A percentile compares a stretch with the other conserved stretches of the same genome.
phyloP scores from a whole-genome alignment of 1,140 invertebrate genomes.

The Mamestra configurata region DNA sequence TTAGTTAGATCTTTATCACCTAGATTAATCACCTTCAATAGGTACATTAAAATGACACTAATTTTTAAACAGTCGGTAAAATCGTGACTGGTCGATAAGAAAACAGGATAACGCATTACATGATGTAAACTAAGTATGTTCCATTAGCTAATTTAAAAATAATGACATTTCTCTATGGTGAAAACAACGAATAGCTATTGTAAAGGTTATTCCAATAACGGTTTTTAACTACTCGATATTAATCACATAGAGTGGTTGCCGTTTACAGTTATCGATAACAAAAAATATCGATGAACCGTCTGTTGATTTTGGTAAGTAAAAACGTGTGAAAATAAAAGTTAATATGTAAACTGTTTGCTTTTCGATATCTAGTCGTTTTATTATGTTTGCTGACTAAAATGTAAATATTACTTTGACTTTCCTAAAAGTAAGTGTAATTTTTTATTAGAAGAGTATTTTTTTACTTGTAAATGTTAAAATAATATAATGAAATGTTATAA shows the following conservation, averaged over 20 bases:
- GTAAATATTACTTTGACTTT: constrained; percentile 10
- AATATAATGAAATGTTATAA: no score
- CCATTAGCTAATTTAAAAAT: constrained; percentile 21
- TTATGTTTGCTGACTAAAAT: not conserved
- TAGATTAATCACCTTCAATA: not conserved
- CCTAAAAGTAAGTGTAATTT: not conserved
- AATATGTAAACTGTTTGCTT: not conserved
- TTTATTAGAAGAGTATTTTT: no score
- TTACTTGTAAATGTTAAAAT: no score
- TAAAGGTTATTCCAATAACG: constrained; percentile 44
- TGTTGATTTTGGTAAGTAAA: not conserved
- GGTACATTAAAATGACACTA: constrained; percentile 11
- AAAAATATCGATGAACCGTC: constrained; percentile 4
- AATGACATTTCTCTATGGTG: constrained; percentile 2
- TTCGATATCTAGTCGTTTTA: not conserved
- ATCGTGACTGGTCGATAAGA: constrained; percentile 18
- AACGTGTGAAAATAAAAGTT: not conserved
- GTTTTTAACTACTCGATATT: constrained; percentile 38
- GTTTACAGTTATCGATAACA: constrained; percentile 33
- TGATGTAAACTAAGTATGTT: constrained; percentile 16
- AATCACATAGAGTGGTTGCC: constrained; percentile 44
- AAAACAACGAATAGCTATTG: constrained; percentile 6
- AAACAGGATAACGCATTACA: constrained; percentile 30
- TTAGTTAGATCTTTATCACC: not conserved
- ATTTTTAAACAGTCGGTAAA: not conserved